Conservation (phyloP, 2,797 vertebrate species). For the Manis javanica region DNA sequence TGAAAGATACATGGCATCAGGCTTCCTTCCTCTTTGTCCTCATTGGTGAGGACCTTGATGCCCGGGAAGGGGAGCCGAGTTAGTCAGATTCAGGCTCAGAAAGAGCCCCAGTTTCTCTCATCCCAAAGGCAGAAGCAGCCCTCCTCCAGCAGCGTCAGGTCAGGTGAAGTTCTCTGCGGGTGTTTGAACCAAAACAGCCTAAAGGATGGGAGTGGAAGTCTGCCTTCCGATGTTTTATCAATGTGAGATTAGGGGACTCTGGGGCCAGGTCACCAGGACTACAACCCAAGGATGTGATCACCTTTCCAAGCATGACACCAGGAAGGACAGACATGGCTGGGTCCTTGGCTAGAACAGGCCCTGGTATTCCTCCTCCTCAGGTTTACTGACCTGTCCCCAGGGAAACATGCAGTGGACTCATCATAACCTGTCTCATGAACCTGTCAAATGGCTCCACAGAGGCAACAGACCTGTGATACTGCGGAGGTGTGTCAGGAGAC, state of each 20-base stretch:
- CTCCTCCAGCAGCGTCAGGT: neutral
- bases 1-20: neutral
- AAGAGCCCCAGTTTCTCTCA: neutral
- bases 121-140: neutral
- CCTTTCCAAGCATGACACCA: neutral
- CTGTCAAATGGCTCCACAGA: rapidly evolving
- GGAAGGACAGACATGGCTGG: neutral
- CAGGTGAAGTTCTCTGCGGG: neutral
- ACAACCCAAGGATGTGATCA: neutral
- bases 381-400: neutral
- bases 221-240: neutral
- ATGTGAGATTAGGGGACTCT: neutral
- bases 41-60: neutral
- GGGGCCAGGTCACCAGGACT: neutral
- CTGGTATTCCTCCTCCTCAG: neutral
- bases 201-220: neutral
- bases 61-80: neutral
- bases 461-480: rapidly evolving
- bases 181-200: neutral
- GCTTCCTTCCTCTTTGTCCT: neutral
- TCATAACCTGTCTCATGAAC: rapidly evolving
- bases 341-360: neutral
- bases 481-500: slow-evolving; percentile 73
- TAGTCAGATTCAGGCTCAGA: neutral
- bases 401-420: rapidly evolving